Percentiles rank a stretch among this genome's conserved stretches.
Evolutionary conservation across 1,140 invertebrate genomes (phyloP).

Genomic region (Cardiocondyla obscurior): DNA sequence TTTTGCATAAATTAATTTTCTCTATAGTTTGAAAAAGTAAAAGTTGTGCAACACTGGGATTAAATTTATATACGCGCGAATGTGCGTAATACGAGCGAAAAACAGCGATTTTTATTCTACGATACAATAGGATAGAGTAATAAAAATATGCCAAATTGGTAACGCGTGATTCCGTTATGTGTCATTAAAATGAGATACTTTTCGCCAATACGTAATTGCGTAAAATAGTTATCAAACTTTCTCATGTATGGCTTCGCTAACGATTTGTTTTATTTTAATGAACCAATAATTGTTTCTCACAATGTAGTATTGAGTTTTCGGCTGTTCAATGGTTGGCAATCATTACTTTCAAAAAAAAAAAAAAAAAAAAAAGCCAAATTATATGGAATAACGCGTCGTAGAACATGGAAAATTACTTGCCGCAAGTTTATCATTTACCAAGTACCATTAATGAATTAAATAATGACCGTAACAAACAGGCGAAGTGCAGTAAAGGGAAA

Average conservation of each 20-base stretch:
- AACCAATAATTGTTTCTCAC: conserved; percentile 50
- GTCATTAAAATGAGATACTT: conserved; percentile 26
- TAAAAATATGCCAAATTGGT: conserved; percentile 10
- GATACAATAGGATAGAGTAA: not conserved
- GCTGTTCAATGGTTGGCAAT: conserved; percentile 41
- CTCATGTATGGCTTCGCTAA: conserved; percentile 36
- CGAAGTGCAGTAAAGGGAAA: not conserved
- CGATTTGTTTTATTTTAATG: conserved; percentile 52
- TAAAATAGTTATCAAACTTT: conserved; percentile 49
- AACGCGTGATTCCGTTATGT: not conserved
- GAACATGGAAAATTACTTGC: conserved; percentile 37
- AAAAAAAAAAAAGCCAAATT: conserved; percentile 26
- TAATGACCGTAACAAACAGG: conserved; percentile 12
- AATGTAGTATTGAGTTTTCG: conserved; percentile 31
- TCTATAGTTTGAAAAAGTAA: not conserved
- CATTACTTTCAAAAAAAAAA: conserved; percentile 20
- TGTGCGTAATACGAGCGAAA: not conserved
- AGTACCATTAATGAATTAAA: conserved; percentile 20
- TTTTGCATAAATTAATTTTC: not conserved
- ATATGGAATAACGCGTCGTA: not conserved
- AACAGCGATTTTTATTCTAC: not conserved
- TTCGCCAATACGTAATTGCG: conserved; percentile 10
- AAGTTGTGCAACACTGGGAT: not conserved
- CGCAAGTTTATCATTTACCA: conserved; percentile 20
- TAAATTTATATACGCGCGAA: not conserved